These are phyloP conservation scores for Euspilapteryx auroguttella DNA, from an alignment of 2,888 invertebrate genomes.

Conservation along the genomic window DNA sequence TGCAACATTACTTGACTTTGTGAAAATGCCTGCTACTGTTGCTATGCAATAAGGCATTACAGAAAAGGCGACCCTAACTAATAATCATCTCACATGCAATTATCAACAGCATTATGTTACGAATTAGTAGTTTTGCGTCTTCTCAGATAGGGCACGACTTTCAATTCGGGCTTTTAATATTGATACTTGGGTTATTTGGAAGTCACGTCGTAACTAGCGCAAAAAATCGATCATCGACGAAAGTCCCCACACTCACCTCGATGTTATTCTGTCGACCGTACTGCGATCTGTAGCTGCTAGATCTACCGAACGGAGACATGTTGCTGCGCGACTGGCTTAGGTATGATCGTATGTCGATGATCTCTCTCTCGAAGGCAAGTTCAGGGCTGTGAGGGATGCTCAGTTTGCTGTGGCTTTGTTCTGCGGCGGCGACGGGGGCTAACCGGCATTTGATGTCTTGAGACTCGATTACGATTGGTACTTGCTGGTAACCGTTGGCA, in stretches of 20 bases:
- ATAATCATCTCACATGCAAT: too few relatives aligned
- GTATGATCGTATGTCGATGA: conserved; percentile 72
- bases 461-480: conserved; percentile 66
- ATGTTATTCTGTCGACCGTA: conserved; percentile 63
- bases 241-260: conserved; percentile 46
- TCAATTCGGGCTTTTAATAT: too few relatives aligned
- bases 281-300: conserved; percentile 72
- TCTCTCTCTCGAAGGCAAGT: conserved; percentile 63
- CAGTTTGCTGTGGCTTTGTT: conserved; percentile 35
- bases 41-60: too few relatives aligned
- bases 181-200: too few relatives aligned
- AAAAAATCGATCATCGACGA: too few relatives aligned
- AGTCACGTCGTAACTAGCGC: too few relatives aligned
- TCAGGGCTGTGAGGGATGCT: conserved; percentile 51
- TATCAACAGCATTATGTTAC: too few relatives aligned
- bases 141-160: too few relatives aligned
- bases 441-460: conserved; percentile 31
- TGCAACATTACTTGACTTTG: too few relatives aligned
- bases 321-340: conserved; percentile 75
- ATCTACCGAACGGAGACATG: conserved; percentile 69
- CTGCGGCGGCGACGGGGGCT: conserved; percentile 15
- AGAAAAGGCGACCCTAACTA: too few relatives aligned
- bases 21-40: too few relatives aligned
- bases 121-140: too few relatives aligned
- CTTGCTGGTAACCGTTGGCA: conserved; percentile 64